Evolutionary conservation across 2,113 vertebrate species (phyloP).

Genomic region (Rhinogobius similis): DNA sequence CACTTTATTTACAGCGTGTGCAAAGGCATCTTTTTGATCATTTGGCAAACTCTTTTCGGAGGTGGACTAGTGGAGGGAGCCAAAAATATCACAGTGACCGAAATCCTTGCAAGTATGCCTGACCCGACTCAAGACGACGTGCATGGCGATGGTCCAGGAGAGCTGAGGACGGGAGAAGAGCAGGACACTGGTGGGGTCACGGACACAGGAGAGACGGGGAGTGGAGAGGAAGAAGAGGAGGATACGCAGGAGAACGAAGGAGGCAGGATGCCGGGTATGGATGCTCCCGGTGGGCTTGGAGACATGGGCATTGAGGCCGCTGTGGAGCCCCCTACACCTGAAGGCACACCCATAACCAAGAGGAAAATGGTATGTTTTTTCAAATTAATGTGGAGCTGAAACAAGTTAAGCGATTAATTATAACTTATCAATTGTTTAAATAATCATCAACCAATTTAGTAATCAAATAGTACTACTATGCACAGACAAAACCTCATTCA

Average conservation of each 20-base stretch:
- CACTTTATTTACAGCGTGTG: constrained; percentile 78
- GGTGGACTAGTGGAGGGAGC: constrained; percentile 91
- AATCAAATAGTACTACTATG: too few species aligned
- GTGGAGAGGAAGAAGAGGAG: constrained; percentile 81
- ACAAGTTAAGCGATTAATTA: too few species aligned
- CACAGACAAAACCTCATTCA: too few species aligned
- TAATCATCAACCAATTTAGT: too few species aligned
- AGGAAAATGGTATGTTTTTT: constrained; percentile 76
- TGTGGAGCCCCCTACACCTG: constrained; percentile 88
- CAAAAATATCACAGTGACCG: constrained; percentile 87
- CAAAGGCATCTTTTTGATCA: constrained; percentile 83
- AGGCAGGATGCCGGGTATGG: constrained; percentile 78
- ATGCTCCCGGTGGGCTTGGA: constrained; percentile 85
- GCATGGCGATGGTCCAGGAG: constrained; percentile 82
- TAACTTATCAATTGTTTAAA: too few species aligned
- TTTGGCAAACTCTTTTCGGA: constrained; percentile 88
- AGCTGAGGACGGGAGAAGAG: constrained; percentile 75
- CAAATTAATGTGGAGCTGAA: neutral
- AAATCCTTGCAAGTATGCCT: constrained; percentile 91
- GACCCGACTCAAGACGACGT: constrained; percentile 93
- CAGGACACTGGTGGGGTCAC: constrained; percentile 74
- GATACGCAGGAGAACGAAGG: constrained; percentile 81
- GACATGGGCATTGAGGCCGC: constrained; percentile 87
- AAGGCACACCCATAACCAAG: constrained; percentile 87
- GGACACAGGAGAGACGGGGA: constrained; percentile 74